phyloP scores from a whole-genome alignment of 2,113 vertebrate species.

The Colinus virginianus region DNA sequence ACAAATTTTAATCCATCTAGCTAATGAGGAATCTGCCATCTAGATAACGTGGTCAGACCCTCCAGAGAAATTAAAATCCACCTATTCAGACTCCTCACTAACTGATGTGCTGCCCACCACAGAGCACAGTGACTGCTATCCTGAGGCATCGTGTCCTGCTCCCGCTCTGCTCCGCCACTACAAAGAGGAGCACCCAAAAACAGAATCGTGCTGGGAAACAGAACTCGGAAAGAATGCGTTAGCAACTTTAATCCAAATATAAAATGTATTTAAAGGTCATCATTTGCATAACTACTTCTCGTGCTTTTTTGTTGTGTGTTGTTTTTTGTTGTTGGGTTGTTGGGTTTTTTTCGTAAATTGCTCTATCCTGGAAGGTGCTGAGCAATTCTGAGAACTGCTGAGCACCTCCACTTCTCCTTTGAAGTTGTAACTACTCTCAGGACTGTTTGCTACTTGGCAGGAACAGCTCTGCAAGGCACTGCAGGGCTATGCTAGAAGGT shows the following conservation, averaged over 20 bases:
- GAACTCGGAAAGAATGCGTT: slow-evolving; percentile 56
- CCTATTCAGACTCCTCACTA: slow-evolving; percentile 17
- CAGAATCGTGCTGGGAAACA: slow-evolving; percentile 24
- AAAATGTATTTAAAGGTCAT: slow-evolving; percentile 69
- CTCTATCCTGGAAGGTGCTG: slow-evolving; percentile 19
- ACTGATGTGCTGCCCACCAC: background rate
- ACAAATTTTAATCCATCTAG: slow-evolving; percentile 75
- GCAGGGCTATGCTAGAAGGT: background rate
- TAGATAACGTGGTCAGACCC: slow-evolving; percentile 37
- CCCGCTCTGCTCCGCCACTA: background rate
- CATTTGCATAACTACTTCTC: slow-evolving; percentile 68
- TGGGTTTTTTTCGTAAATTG: background rate
- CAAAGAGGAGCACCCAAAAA: slow-evolving; percentile 40
- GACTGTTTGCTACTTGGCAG: background rate
- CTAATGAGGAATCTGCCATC: slow-evolving; percentile 73
- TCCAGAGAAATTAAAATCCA: slow-evolving; percentile 69
- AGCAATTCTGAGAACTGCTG: background rate
- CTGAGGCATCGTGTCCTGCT: rapidly evolving
- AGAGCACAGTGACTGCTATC: rapidly evolving
- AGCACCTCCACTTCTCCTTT: background rate
- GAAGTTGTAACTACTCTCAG: background rate
- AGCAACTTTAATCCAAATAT: slow-evolving; percentile 67
- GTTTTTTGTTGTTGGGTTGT: background rate
- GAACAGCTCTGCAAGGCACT: background rate
- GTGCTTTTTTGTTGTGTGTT: slow-evolving; percentile 55